Percentiles rank a stretch among this genome's conserved stretches.
These are phyloP conservation scores for Baccha elongata DNA, from an alignment of 2,888 invertebrate genomes.

Conservation along the genomic window DNA sequence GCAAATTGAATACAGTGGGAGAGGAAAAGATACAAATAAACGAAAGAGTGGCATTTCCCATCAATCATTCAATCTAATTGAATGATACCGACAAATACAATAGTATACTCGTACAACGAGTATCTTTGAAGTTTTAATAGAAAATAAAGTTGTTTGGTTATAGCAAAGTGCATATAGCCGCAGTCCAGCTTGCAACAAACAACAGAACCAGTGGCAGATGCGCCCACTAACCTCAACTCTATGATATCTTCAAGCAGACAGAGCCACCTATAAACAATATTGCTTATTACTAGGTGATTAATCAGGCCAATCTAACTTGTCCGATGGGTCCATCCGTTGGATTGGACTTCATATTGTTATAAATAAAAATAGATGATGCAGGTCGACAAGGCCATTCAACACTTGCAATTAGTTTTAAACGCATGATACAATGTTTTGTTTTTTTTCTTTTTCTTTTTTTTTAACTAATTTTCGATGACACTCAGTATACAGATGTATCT, in stretches of 20 bases:
- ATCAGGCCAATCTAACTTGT: conserved; percentile 59
- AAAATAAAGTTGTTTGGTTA: conserved; percentile 22
- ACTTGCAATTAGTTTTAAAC: conserved; percentile 58
- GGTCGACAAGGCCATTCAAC: conserved; percentile 59
- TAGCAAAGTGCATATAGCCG: conserved; percentile 28
- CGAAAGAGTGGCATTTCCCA: conserved; percentile 66
- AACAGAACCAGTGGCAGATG: conserved; percentile 63
- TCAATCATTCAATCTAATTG: conserved; percentile 73
- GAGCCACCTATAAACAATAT: conserved; percentile 65
- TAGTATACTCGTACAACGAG: neutral
- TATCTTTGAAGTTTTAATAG: conserved; percentile 37
- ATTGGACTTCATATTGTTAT: conserved; percentile 17
- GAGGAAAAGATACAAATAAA: conserved; percentile 47
- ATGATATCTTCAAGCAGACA: conserved; percentile 42
- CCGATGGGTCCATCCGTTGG: conserved; percentile 46
- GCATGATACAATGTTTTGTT: conserved; percentile 19
- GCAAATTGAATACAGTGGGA: conserved; percentile 34
- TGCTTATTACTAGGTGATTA: conserved; percentile 62
- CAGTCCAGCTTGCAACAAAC: conserved; percentile 35
- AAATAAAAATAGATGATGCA: conserved; percentile 5
- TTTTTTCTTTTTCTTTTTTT: conserved; percentile 11
- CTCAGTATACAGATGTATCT: neutral
- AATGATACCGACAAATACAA: conserved; percentile 46
- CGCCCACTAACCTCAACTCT: conserved; percentile 56
- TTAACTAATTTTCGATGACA: conserved; percentile 36